Conservation (phyloP, 2,113 vertebrate species). For the Origma solitaria region DNA sequence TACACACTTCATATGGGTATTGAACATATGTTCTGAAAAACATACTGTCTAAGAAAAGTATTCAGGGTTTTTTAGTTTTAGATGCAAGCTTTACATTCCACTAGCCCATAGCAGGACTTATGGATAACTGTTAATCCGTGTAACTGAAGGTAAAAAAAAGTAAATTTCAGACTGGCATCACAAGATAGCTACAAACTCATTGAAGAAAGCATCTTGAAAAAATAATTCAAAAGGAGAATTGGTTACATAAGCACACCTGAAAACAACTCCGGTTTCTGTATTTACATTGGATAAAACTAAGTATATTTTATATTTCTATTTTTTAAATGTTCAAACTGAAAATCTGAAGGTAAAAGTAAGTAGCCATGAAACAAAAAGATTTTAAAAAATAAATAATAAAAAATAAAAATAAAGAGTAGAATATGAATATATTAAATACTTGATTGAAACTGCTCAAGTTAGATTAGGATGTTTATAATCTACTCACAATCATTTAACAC, state of each 20-base stretch:
- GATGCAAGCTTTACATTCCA: not conserved
- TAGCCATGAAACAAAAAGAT: not conserved
- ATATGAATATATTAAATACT: not conserved
- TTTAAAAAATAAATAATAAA: accelerated
- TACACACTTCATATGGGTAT: not conserved
- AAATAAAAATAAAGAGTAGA: too few relatives aligned
- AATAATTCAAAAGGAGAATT: not conserved
- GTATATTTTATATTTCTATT: not conserved
- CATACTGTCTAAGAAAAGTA: not conserved
- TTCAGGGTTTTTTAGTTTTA: not conserved
- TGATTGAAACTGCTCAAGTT: not conserved
- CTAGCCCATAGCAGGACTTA: not conserved
- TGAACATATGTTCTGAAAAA: not conserved
- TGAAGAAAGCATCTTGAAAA: not conserved
- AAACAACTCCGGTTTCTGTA: not conserved
- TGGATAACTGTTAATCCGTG: not conserved
- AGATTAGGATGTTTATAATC: not conserved
- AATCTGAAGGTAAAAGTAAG: not conserved
- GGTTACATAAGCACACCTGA: not conserved
- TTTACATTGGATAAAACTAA: not conserved
- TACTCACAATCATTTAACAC: not conserved
- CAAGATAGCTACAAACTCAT: not conserved
- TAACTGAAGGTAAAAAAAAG: not conserved
- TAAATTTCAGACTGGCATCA: not conserved
- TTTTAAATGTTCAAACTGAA: not conserved